A percentile compares a stretch with the other conserved stretches of the same genome.
phyloP scores from a whole-genome alignment of 2,888 invertebrate species.

The Abrostola triplasia region DNA sequence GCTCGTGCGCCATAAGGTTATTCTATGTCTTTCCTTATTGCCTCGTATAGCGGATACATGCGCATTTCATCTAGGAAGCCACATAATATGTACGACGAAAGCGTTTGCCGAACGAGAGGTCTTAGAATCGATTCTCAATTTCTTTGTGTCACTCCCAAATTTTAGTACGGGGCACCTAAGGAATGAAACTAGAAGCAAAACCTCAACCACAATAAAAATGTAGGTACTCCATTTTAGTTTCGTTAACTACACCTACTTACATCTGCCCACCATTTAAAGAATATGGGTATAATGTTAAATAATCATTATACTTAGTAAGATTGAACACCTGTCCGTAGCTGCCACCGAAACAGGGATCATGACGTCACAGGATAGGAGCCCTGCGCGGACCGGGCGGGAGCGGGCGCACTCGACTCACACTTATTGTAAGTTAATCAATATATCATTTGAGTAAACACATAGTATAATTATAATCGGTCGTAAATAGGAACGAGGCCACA shows the following conservation, averaged over 20 bases:
- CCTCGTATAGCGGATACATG: conserved; percentile 8
- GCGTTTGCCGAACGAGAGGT: background rate
- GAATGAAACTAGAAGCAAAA: no score
- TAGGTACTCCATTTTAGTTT: no score
- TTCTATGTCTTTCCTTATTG: conserved; percentile 37
- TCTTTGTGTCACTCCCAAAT: no score
- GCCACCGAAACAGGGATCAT: background rate
- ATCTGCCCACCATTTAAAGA: no score
- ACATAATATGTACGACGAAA: background rate
- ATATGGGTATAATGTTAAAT: no score
- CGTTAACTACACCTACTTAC: no score
- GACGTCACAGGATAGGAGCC: background rate
- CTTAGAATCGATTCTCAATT: background rate
- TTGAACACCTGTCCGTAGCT: background rate
- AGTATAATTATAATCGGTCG: conserved; percentile 36
- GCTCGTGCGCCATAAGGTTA: conserved; percentile 1
- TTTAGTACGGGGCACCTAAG: no score
- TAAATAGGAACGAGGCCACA: conserved; percentile 48
- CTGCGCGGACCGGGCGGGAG: no score
- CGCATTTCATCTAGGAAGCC: conserved; percentile 2
- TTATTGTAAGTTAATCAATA: conserved; percentile 15
- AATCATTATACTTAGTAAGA: no score
- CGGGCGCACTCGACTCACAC: conserved; percentile 4
- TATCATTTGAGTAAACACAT: conserved; percentile 39
- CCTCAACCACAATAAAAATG: no score